Evolutionary conservation across 2,113 vertebrate genomes (phyloP).

Genomic region (Oryctolagus cuniculus): DNA sequence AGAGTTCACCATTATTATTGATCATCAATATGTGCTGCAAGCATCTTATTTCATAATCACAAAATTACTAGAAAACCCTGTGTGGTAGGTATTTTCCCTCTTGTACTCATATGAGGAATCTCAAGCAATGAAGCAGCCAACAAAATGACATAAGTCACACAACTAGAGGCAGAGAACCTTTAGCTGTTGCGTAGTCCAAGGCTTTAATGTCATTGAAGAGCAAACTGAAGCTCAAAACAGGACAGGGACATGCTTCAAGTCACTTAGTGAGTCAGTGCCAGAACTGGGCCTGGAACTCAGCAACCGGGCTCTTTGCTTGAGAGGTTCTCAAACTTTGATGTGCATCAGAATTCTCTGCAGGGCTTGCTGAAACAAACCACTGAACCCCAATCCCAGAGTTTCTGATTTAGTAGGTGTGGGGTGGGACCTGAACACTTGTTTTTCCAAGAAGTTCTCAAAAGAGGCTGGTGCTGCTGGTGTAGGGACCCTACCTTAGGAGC

Average conservation of each 20-base stretch:
- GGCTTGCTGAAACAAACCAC: background rate
- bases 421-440: background rate
- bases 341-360: background rate
- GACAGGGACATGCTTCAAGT: background rate
- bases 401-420: background rate
- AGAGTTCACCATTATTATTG: background rate
- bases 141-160: background rate
- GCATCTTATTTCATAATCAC: background rate
- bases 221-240: background rate
- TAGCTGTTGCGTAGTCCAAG: background rate
- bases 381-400: background rate
- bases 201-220: background rate
- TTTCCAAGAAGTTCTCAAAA: background rate
- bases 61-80: background rate
- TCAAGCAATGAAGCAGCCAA: background rate
- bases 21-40: background rate
- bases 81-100: background rate
- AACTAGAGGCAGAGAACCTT: background rate
- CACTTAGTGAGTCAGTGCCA: background rate
- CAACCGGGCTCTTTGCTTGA: background rate
- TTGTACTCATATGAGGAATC: background rate
- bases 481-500: background rate
- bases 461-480: background rate
- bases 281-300: background rate
- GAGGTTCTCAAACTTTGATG: background rate